Conservation (phyloP, 2,113 vertebrate genomes). For the Speoplatyrhinus poulsoni region DNA sequence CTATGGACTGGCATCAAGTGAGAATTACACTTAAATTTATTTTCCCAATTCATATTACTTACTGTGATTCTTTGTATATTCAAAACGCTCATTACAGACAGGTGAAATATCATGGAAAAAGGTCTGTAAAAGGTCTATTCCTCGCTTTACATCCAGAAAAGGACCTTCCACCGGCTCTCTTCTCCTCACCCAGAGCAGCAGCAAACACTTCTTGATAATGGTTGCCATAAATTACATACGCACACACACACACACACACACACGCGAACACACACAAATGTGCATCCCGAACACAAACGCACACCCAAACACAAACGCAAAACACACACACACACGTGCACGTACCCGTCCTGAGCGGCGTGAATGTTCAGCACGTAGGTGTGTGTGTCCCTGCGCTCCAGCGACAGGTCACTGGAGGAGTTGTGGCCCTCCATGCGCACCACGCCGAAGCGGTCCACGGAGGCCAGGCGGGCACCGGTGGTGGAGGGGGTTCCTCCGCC, state of each 20-base stretch:
- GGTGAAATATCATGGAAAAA: too few relatives aligned
- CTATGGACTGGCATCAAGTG: too few relatives aligned
- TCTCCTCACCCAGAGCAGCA: too few relatives aligned
- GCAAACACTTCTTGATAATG: too few relatives aligned
- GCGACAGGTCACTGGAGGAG: constrained; percentile 84
- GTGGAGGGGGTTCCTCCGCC: constrained; percentile 51
- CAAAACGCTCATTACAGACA: too few relatives aligned
- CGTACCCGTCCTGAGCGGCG: constrained; percentile 79
- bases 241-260: neutral
- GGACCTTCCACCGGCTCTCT: too few relatives aligned
- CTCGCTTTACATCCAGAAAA: too few relatives aligned
- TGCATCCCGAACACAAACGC: neutral
- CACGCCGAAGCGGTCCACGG: constrained; percentile 83
- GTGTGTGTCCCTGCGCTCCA: constrained; percentile 80
- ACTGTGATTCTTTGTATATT: too few relatives aligned
- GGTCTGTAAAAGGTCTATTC: too few relatives aligned
- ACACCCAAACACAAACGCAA: neutral
- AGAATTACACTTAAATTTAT: too few relatives aligned
- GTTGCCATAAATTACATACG: too few relatives aligned
- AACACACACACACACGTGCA: constrained; percentile 5
- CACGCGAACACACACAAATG: neutral
- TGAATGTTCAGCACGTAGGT: constrained; percentile 84
- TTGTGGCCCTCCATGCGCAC: constrained; percentile 79
- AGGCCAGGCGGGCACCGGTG: constrained; percentile 67
- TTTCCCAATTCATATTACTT: too few relatives aligned